Evolutionary conservation across 2,888 invertebrate species (phyloP), one percentile per base, ranked within the genome.

Genomic region (Andrena flavipes): DNA sequence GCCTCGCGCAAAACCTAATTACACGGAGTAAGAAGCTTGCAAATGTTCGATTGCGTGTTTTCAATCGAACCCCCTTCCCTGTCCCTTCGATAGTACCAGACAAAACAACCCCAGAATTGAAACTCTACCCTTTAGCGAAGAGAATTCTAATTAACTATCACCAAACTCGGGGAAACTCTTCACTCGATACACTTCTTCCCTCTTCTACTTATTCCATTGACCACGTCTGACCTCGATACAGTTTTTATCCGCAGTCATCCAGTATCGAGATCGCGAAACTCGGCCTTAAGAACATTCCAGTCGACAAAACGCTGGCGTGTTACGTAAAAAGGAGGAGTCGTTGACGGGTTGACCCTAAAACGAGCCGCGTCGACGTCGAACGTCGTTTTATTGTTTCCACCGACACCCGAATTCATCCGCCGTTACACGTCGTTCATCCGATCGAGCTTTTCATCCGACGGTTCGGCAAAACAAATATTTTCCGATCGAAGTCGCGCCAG

Each of bases 381-480:
- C 75, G 48, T 64, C 64, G 60, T 65, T 80, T 76, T 30, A 48
- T 73, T 60, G 48, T 64, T 76, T 69, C 49, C 29, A 35, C 49
- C 26, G 72, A 20, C 73, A 42, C 56, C 75, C 70, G 79, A 84
- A 82, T 87, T 84, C 85, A 72, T 78, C 73, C 74, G 75, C 42
- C 42, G 76, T 79, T 77, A 74, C 79, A 30, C 33, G 67, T 69
- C 76, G 74, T 72, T 54, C 63, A 73, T 60, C 67, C 72, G 70
- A 71, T 71, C 63, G 49, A 54, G 13, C 73, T 59, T 54, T 76
- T 76, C 54, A 30, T 62, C 20, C 59, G 56, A 62, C 69, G 29
- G 20, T 10, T 67, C 62, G 72, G 59, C 64, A 84, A 87, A 87
- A 84, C 85, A 87, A 85, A 87, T 85, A 87, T 84, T 84, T 79